Base-by-base conservation (phyloP, 1,140 invertebrate genomes). In the Cydia strobilella region DNA sequence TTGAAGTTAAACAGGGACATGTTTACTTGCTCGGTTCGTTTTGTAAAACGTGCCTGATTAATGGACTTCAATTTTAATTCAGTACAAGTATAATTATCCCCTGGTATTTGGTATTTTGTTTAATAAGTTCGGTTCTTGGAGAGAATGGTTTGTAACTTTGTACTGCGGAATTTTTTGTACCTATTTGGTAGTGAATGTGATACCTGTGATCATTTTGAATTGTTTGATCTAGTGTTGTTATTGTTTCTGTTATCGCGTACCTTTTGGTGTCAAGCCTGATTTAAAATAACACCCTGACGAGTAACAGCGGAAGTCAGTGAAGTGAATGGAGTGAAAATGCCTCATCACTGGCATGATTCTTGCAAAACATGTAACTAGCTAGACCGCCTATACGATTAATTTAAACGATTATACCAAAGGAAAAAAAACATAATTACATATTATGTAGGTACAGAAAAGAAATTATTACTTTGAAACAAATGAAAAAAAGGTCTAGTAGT, bases 1-100 rank as follows among this genome's bases (percentile, higher is more conserved):
- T 78, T 82, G 81, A 86, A 87, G 85, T 85, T 75, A 81, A 82
- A 83, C 75, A 82, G 80, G 79, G 84, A 86, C 83, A 84, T 84
- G 80, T 88, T 87, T 87, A 86, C 83, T 79, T 78, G 83, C 80
- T 76, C 75, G 79, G 76, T 80, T 79, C 73, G 80, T 79, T 80
- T 75, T 62, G 51, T 51, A 69, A 69, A 69, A 69, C 27, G 65
- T 69, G n/a, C 13, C 27, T 69, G 65, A 69, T 35, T 69, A 69
- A 69, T 35, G 27, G 25, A 18, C 65, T 69, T 69, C 2, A 35
- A 35, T 69, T 39, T 69, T 35, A 35, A 69, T 69, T 35, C 65
- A 35, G 27, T 35, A 69, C 15, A 69, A 69, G 63, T 35, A 66
- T 66, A 66, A 69, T 35, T 69, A 35, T 35, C 18, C 35, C 7